Evolutionary conservation across 2,797 vertebrate species (phyloP).

Genomic region (Adrianichthys oophorus): DNA sequence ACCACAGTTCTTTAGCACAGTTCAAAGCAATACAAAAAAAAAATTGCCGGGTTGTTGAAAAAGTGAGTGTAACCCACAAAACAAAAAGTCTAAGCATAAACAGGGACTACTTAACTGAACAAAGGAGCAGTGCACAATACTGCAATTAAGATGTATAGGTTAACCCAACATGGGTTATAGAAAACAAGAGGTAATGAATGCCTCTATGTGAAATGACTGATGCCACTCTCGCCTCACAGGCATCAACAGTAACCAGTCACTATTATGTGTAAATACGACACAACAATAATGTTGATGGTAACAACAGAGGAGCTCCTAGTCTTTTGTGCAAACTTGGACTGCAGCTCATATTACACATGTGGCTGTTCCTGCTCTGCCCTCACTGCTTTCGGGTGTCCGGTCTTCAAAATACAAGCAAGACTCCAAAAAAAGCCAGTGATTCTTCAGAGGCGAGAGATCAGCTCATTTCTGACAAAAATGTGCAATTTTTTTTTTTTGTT

Average conservation of each 20-base stretch:
- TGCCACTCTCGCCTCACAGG: slow-evolving; percentile 62
- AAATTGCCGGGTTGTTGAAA: slow-evolving; percentile 69
- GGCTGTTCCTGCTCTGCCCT: slow-evolving; percentile 1
- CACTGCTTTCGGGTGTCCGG: no score
- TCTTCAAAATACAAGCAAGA: no score
- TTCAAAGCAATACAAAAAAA: slow-evolving; percentile 67
- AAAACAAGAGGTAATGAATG: slow-evolving; percentile 54
- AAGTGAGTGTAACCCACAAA: slow-evolving; percentile 82
- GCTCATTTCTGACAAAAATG: slow-evolving; percentile 75
- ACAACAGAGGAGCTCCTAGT: slow-evolving; percentile 37
- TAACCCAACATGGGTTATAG: slow-evolving; percentile 93
- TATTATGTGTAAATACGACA: slow-evolving; percentile 39
- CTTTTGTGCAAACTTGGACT: slow-evolving; percentile 62
- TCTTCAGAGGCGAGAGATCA: slow-evolving; percentile 56
- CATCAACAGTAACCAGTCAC: slow-evolving; percentile 35
- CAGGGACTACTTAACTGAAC: slow-evolving; percentile 63
- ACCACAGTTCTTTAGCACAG: slow-evolving; percentile 73
- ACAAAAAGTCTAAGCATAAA: slow-evolving; percentile 71
- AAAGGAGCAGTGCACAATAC: slow-evolving; percentile 90
- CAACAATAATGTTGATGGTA: slow-evolving; percentile 27
- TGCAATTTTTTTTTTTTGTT: slow-evolving; percentile 65
- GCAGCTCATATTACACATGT: slow-evolving; percentile 22
- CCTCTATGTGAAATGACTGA: slow-evolving; percentile 68
- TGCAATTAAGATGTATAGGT: slow-evolving; percentile 86
- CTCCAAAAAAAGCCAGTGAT: neutral